Evolutionary conservation across 2,113 vertebrate genomes (phyloP).

Genomic region (Amazona guildingii): DNA sequence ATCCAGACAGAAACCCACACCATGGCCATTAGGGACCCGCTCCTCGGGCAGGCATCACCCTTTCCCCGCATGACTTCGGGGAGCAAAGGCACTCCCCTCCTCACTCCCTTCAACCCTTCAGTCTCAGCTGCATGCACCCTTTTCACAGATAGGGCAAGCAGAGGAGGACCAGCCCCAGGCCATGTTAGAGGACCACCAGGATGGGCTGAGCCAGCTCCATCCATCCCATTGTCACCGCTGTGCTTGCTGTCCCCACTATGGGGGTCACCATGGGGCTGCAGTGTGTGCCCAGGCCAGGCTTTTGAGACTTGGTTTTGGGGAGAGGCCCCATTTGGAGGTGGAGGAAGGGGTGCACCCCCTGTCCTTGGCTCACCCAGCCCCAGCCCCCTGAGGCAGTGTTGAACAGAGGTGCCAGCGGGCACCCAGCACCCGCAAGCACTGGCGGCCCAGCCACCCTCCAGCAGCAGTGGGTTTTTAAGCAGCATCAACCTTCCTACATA

Average conservation of each 20-base stretch:
- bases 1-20: background rate
- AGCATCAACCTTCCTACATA: background rate
- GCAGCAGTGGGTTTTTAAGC: background rate
- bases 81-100: background rate
- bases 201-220: background rate
- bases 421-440: background rate
- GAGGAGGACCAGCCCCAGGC: background rate
- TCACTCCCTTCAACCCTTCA: background rate
- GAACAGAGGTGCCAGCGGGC: fast-evolving
- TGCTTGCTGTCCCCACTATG: background rate
- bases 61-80: fast-evolving
- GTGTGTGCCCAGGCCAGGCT: background rate
- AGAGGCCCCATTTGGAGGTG: background rate
- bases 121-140: background rate
- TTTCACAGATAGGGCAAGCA: background rate
- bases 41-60: background rate
- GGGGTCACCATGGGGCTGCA: fast-evolving
- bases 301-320: background rate
- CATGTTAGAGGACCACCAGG: background rate
- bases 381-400: fast-evolving
- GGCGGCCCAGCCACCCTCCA: background rate
- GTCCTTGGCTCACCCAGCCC: fast-evolving
- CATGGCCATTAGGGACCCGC: background rate
- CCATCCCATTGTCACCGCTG: background rate
- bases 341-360: background rate